These are phyloP conservation scores for Erebia epiphron DNA, from an alignment of 2,888 invertebrate species.

Conservation along the genomic window DNA sequence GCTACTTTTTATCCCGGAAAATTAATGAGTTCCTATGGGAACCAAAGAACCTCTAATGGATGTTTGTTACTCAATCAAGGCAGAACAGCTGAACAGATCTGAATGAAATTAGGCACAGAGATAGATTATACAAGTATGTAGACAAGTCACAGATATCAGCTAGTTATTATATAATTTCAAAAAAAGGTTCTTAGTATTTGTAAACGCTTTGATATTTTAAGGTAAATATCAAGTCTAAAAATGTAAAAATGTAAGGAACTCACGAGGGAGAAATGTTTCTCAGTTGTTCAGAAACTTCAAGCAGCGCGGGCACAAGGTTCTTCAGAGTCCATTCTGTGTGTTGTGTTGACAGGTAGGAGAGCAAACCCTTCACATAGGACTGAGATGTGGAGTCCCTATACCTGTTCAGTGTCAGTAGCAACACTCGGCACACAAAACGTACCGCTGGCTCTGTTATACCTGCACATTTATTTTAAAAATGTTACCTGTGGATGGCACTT, in stretches of 20 bases:
- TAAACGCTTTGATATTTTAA: background rate
- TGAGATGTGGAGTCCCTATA: slow-evolving; percentile 92
- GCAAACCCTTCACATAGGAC: slow-evolving; percentile 87
- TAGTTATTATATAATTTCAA: too few species aligned
- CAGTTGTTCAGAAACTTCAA: slow-evolving; percentile 85
- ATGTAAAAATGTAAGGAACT: slow-evolving; percentile 55
- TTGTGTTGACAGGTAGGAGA: slow-evolving; percentile 84
- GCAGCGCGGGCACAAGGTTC: slow-evolving; percentile 85
- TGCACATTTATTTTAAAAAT: slow-evolving; percentile 52
- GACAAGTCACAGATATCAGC: too few species aligned
- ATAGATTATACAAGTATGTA: too few species aligned
- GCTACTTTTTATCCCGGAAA: too few species aligned
- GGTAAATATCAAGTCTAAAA: background rate
- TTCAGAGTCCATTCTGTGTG: slow-evolving; percentile 89
- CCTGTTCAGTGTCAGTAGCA: slow-evolving; percentile 89
- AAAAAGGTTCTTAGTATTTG: too few species aligned
- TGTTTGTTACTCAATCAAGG: too few species aligned
- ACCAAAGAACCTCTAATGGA: too few species aligned
- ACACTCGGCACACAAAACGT: slow-evolving; percentile 89
- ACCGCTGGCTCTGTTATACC: slow-evolving; percentile 91
- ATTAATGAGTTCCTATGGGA: too few species aligned
- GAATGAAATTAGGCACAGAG: too few species aligned
- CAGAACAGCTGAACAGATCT: too few species aligned
- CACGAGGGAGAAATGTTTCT: slow-evolving; percentile 87
- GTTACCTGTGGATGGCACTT: too few species aligned